These are phyloP conservation scores for Columbina picui DNA, from an alignment of 2,113 vertebrate species.

Conservation along the genomic window DNA sequence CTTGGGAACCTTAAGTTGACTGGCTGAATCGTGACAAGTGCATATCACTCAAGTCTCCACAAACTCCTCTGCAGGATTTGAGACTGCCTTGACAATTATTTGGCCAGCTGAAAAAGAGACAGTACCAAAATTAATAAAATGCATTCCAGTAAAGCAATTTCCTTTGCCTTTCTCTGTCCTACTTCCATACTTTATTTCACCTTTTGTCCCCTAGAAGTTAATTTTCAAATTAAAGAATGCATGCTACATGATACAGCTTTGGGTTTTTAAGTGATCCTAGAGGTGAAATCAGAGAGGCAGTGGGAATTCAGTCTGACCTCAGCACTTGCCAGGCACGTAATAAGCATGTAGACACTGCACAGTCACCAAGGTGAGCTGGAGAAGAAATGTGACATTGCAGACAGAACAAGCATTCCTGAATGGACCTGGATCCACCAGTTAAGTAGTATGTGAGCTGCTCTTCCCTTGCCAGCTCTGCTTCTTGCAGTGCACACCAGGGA, in stretches of 20 bases:
- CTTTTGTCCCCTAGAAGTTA: constrained; percentile 57
- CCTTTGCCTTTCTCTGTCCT: constrained; percentile 49
- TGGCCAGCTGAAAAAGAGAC: constrained; percentile 56
- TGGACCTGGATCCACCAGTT: not conserved
- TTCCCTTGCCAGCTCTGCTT: not conserved
- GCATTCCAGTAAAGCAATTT: constrained; percentile 65
- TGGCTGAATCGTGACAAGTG: constrained; percentile 28
- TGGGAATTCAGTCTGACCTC: constrained; percentile 26
- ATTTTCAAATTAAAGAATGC: constrained; percentile 47
- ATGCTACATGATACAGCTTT: constrained; percentile 43
- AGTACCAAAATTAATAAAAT: constrained; percentile 68
- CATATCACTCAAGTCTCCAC: not conserved
- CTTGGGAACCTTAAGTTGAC: constrained; percentile 42
- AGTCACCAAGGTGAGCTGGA: not conserved
- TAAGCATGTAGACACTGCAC: not conserved
- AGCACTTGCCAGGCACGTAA: not conserved
- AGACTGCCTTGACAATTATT: constrained; percentile 31
- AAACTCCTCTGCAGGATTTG: constrained; percentile 43
- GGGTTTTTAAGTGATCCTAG: constrained; percentile 12
- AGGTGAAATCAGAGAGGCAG: constrained; percentile 42
- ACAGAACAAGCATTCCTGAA: not conserved
- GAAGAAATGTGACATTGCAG: not conserved
- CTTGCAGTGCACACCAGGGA: not conserved
- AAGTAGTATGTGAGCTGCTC: not conserved
- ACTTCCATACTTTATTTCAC: constrained; percentile 44